These are phyloP conservation scores for Cephus spinipes DNA, from an alignment of 2,888 invertebrate genomes.

Conservation along the genomic window DNA sequence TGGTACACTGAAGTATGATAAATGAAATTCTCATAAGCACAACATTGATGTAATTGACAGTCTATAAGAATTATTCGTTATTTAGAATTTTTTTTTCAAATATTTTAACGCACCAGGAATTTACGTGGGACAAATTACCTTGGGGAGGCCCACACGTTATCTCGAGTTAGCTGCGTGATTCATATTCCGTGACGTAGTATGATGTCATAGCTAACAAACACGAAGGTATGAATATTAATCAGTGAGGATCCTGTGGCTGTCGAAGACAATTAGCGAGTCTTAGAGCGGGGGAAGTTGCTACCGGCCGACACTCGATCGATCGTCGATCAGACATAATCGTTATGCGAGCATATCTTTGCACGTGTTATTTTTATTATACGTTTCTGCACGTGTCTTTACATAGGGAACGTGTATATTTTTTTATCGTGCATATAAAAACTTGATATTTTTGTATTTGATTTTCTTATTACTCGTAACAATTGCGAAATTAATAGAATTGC, in stretches of 20 bases:
- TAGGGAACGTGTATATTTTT: not conserved
- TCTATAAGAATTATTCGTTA: not conserved
- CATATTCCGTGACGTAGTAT: slow-evolving; percentile 21
- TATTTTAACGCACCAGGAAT: not conserved
- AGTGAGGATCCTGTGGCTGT: not conserved
- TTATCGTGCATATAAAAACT: not conserved
- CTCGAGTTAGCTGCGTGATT: slow-evolving; percentile 16
- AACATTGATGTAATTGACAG: not conserved
- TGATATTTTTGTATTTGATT: not conserved
- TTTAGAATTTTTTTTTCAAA: not conserved
- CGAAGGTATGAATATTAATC: not conserved
- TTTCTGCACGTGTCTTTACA: not conserved
- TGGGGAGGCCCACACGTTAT: slow-evolving; percentile 4
- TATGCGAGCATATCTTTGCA: not conserved
- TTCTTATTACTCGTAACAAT: not conserved
- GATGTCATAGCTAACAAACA: slow-evolving; percentile 22
- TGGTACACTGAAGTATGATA: not conserved
- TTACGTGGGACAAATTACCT: slow-evolving; percentile 1
- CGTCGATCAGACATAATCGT: not conserved
- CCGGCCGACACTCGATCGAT: not conserved
- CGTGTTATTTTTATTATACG: not conserved
- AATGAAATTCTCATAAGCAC: not conserved
- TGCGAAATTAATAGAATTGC: not conserved
- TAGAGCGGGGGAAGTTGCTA: not conserved
- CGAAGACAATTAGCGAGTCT: not conserved